A percentile compares a stretch with the other conserved stretches of the same genome.
phyloP scores from a whole-genome alignment of 2,888 invertebrate genomes.

The Smittia sp. region DNA sequence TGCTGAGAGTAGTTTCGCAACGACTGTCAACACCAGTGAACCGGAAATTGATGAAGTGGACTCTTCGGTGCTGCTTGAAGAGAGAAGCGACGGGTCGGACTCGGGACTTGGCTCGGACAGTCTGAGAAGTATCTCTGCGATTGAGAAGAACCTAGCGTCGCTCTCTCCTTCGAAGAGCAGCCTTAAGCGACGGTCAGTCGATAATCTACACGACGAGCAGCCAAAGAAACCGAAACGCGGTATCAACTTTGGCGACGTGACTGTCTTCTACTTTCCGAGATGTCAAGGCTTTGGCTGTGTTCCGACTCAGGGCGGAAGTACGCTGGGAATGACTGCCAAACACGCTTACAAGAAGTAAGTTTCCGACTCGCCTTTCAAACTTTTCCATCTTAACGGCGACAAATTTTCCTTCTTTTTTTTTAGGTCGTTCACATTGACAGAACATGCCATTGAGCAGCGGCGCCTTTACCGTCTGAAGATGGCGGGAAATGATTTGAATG shows the following conservation, averaged over 20 bases:
- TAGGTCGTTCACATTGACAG: slow-evolving; percentile 76
- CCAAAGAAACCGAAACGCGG: slow-evolving; percentile 70
- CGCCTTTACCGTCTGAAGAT: slow-evolving; percentile 79
- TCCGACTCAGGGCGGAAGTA: slow-evolving; percentile 86
- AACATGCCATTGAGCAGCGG: slow-evolving; percentile 86
- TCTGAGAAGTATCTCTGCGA: slow-evolving; percentile 49
- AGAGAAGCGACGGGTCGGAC: slow-evolving; percentile 78
- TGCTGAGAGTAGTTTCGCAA: slow-evolving; percentile 5
- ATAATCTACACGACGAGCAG: slow-evolving; percentile 54
- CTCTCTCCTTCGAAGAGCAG: slow-evolving; percentile 58
- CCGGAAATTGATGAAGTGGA: slow-evolving; percentile 34
- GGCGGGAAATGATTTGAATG: slow-evolving; percentile 53
- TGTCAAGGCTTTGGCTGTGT: slow-evolving; percentile 90
- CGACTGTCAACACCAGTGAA: slow-evolving; percentile 30
- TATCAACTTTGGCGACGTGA: slow-evolving; percentile 87
- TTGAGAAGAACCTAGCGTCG: slow-evolving; percentile 43
- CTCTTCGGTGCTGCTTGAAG: slow-evolving; percentile 48
- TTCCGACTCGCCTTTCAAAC: background rate
- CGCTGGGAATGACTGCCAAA: slow-evolving; percentile 84
- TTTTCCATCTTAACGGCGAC: slow-evolving; percentile 54
- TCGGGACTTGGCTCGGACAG: slow-evolving; percentile 79
- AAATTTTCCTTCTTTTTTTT: slow-evolving; percentile 52
- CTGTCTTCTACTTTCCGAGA: slow-evolving; percentile 92
- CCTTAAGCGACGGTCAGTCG: slow-evolving; percentile 61
- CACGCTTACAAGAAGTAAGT: slow-evolving; percentile 51